Base-by-base conservation (phyloP, 1,140 invertebrate species). In the Neodiprion fabricii region DNA sequence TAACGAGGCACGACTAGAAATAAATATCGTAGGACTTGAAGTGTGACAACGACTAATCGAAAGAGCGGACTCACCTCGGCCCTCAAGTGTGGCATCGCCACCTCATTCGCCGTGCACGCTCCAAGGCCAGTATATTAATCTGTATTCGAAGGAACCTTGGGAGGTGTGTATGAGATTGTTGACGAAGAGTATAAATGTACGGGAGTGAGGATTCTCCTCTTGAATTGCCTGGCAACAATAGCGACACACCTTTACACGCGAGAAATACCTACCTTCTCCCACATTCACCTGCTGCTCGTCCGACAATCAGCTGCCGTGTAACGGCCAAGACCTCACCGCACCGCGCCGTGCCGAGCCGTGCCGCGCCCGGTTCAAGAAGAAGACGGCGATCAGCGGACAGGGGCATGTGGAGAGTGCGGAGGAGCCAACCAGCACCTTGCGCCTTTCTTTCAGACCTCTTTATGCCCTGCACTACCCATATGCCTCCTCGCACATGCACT, bases 331-430 rank as follows among this genome's bases (percentile, higher is more conserved):
- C 53, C 53, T 12, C 53, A 61, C 53, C 53, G 53, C 53, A 61
- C 28, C 28, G 28, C 28, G 5, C 53, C 53, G 53, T 9, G n/a
- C 50, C 50, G 50, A 21, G 17, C 28, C 28, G 28, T 17, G 53
- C 53, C 11, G 53, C 53, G 53, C 53, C 53, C 53, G 53, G 53
- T 61, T 17, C 53, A 61, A 61, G 53, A 40, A 40, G 28, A 61
- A 61, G 53, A 61, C 53, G 11, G 53, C 53, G 53, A 61, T 61
- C 53, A 61, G 1, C 28, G 28, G 28, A 40, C 28, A 40, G 11
- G 53, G 53, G 53, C 53, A 61, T 61, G 53, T 61, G 53, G 53
- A 61, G 53, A 61, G 53, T 61, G 53, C n/a, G 53, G 53, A 61
- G 53, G 53, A 40, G 28, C 28, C 28, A 40, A 5, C 28, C 53